These are phyloP conservation scores for Berghia stephanieae DNA, from an alignment of 1,140 invertebrate species.

Conservation along the genomic window DNA sequence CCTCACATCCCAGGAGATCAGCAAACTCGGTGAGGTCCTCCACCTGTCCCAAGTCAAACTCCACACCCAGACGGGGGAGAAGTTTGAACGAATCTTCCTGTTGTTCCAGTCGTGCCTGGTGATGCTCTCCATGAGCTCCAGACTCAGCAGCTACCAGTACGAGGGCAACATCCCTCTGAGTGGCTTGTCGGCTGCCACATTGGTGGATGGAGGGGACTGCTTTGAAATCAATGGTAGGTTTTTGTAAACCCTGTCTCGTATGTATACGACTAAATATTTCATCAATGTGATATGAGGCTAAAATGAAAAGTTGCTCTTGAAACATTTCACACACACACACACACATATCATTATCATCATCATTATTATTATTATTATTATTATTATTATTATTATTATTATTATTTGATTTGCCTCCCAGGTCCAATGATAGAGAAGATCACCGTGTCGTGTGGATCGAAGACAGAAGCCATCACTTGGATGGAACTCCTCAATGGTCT, in stretches of 20 bases:
- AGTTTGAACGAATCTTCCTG: conserved; percentile 90
- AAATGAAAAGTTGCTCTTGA: neutral
- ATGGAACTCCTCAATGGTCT: conserved; percentile 71
- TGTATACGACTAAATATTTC: too few relatives aligned
- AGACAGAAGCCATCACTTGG: conserved; percentile 87
- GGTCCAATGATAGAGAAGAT: conserved; percentile 91
- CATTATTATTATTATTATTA: neutral
- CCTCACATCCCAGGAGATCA: conserved; percentile 66
- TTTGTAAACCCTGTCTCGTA: too few relatives aligned
- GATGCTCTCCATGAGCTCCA: conserved; percentile 88
- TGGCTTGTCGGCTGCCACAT: conserved; percentile 79
- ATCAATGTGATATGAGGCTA: too few relatives aligned
- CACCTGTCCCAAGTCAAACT: conserved; percentile 82
- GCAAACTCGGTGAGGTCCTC: conserved; percentile 68
- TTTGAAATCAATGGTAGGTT: conserved; percentile 85
- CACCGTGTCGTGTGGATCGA: conserved; percentile 84
- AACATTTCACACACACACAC: too few relatives aligned
- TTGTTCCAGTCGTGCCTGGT: conserved; percentile 88
- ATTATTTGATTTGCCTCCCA: conserved; percentile 55
- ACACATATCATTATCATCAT: too few relatives aligned
- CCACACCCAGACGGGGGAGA: conserved; percentile 73
- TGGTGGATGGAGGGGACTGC: conserved; percentile 81
- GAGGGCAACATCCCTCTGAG: conserved; percentile 92
- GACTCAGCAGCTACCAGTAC: conserved; percentile 94
- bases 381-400: neutral